Percentiles rank a stretch among this genome's conserved stretches.
Conservation (phyloP, 2,797 vertebrate species). For the Acrossocheilus fasciatus region DNA sequence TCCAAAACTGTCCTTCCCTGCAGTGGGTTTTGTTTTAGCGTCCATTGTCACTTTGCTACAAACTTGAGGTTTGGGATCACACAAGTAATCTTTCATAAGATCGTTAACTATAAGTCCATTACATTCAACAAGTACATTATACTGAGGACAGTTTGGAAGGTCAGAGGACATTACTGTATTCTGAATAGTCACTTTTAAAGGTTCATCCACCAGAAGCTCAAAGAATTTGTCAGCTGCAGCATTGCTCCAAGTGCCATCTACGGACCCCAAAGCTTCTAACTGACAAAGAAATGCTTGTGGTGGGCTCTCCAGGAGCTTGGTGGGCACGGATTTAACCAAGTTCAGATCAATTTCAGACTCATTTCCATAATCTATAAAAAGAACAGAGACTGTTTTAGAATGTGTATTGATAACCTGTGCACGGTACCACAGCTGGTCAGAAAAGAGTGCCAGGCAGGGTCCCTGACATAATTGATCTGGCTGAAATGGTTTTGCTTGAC, state of each 20-base stretch:
- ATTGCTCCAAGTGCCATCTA: conserved; percentile 79
- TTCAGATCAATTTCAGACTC: conserved; percentile 68
- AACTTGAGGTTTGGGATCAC: neutral
- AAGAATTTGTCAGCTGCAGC: conserved; percentile 79
- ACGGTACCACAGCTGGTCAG: conserved; percentile 79
- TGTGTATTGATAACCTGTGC: conserved; percentile 71
- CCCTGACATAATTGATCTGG: conserved; percentile 62
- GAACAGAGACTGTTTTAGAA: conserved; percentile 62
- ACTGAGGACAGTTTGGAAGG: conserved; percentile 61
- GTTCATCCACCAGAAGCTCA: conserved; percentile 76
- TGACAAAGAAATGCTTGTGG: conserved; percentile 87
- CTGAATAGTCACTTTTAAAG: conserved; percentile 76
- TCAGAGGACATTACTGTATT: conserved; percentile 60
- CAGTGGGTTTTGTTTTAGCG: neutral
- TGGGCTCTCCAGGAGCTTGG: conserved; percentile 69
- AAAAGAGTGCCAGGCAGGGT: conserved; percentile 75
- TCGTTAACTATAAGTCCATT: conserved; percentile 73
- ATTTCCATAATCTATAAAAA: conserved; percentile 82
- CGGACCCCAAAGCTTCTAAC: conserved; percentile 79
- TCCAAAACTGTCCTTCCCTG: conserved; percentile 4
- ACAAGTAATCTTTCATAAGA: conserved; percentile 74
- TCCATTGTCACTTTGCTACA: neutral
- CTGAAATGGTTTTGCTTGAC: conserved; percentile 35
- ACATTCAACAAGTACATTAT: conserved; percentile 73
- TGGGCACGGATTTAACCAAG: conserved; percentile 70